Base-by-base conservation (phyloP, 2,888 invertebrate genomes). In the Copidosoma aretas region DNA sequence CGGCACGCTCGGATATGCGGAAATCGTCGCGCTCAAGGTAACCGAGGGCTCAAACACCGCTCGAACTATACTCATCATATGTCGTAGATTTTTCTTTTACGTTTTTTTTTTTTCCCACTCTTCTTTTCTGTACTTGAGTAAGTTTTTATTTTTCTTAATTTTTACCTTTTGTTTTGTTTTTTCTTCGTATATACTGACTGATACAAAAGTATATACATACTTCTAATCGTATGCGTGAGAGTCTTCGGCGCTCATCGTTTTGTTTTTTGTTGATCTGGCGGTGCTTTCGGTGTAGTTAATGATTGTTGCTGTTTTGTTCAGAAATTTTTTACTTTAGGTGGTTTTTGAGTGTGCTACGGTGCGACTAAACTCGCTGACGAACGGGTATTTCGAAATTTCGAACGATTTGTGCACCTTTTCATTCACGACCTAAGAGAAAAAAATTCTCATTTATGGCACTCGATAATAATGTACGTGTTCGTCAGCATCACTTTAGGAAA, bases 11-110 rank as follows among this genome's bases (percentile, higher is more conserved):
- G 93, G 93, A 84, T 93, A 92, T 87, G 95, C 96, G 77, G 96
- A 96, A 90, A 95, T 96, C 87, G 95, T 97, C 85, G 96, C 96
- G 85, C 93, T 97, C 80, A 96, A 97, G 96, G 96, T 96, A 93
- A 87, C 79, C 77, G 75, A 76, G 51, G 43, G 43, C 43, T 46
- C 43, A 14, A 46, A 46, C 43, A 46, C 43, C 43, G 43, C 43
- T 46, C 43, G 43, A 46, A 32, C 32, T 32, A n/a, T n/a, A n/a
- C 32, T 32, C 32, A 32, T 52, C 22, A 49, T 25, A 39, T 57
- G 22, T 60, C 10, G 14, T 51, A 43, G n/a, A 0, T 60, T 17
- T 49, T 49, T 46, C 24, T 46, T 49, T 60, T 46, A 15, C 24
- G 49, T 60, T 46, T n/a, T 17, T 10, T 8, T 46, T n/a, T 25